These are phyloP conservation scores for Pangasius krempfi DNA, from an alignment of 2,797 vertebrate genomes.

Conservation along the genomic window DNA sequence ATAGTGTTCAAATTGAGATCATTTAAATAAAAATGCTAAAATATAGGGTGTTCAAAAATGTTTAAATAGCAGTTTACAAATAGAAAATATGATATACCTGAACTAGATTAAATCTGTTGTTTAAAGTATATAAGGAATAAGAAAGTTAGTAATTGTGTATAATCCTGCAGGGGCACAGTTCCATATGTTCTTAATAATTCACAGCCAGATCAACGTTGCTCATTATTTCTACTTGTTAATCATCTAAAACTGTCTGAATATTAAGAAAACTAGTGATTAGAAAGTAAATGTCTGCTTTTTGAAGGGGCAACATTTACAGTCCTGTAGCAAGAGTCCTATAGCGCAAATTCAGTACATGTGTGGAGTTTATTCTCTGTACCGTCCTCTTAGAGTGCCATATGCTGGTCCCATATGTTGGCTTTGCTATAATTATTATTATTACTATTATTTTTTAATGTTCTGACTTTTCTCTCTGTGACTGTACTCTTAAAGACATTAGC, in stretches of 20 bases:
- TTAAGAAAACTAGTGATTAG: not conserved
- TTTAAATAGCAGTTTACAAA: not conserved
- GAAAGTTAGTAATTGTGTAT: not conserved
- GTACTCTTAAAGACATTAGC: not conserved
- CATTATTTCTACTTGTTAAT: slow-evolving; percentile 2
- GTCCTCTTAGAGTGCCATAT: not conserved
- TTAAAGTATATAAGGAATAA: not conserved
- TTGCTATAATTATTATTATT: not conserved
- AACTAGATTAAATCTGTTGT: not conserved
- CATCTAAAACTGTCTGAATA: not conserved
- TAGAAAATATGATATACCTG: not conserved
- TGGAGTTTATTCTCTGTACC: not conserved
- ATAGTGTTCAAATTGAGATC: no score
- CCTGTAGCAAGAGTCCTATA: not conserved
- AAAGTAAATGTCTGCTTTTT: not conserved
- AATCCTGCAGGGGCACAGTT: not conserved
- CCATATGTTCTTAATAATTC: slow-evolving; percentile 9
- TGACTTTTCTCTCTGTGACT: not conserved
- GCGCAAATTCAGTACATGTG: not conserved
- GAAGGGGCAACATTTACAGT: not conserved
- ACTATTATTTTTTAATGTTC: not conserved
- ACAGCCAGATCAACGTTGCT: not conserved
- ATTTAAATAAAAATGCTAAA: no score
- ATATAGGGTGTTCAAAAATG: not conserved
- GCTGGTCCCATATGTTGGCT: not conserved